Conservation (phyloP, 2,888 invertebrate genomes). For the Monoplex corrugatus region DNA sequence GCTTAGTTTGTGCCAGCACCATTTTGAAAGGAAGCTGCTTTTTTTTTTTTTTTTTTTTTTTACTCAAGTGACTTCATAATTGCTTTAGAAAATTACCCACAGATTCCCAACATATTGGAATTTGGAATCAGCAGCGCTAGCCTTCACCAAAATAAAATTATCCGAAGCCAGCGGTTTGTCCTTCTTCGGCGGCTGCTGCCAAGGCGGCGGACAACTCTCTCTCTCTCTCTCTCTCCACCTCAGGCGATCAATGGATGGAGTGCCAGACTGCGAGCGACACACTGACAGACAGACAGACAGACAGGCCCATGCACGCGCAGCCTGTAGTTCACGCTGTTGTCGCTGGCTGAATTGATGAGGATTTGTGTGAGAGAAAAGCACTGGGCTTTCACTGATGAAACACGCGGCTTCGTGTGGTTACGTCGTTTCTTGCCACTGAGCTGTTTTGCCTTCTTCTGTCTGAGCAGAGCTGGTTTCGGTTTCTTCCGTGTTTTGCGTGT, state of each 20-base stretch:
- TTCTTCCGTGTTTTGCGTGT: background rate
- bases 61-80: no score
- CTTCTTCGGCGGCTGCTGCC: background rate
- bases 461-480: no score
- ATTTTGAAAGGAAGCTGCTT: no score
- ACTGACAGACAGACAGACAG: no score
- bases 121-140: background rate
- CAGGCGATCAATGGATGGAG: background rate
- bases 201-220: background rate
- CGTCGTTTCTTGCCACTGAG: no score
- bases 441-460: no score
- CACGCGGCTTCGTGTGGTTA: background rate
- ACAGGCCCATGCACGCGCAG: background rate
- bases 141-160: background rate
- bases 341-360: conserved; percentile 5
- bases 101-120: background rate
- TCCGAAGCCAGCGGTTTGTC: background rate
- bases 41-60: background rate
- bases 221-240: background rate
- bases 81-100: no score
- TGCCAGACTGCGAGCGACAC: conserved; percentile 4
- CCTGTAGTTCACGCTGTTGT: background rate
- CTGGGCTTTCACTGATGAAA: background rate
- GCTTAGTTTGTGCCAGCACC: no score
- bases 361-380: background rate